Conservation (phyloP, 2,113 vertebrate genomes). For the Apodemus sylvaticus region DNA sequence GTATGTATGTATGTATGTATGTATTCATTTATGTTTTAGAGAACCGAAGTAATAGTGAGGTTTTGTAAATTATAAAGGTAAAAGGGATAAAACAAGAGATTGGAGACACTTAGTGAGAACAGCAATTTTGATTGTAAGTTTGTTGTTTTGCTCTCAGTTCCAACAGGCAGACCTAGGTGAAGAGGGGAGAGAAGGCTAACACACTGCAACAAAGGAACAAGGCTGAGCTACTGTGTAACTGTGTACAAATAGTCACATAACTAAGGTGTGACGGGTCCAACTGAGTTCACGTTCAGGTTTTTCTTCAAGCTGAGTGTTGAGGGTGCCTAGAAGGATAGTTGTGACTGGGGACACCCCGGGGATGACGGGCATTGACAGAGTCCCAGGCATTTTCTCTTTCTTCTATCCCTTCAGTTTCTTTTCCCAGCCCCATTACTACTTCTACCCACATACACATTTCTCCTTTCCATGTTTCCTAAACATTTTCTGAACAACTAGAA, state of each 20-base stretch:
- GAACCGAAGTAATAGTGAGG: not conserved
- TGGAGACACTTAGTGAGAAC: not conserved
- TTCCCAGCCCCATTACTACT: not conserved
- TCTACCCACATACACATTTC: not conserved
- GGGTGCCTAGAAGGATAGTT: not conserved
- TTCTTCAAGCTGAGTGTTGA: not conserved
- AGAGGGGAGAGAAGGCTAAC: not conserved
- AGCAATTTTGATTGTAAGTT: not conserved
- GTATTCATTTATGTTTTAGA: not conserved
- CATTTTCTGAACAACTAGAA: not conserved
- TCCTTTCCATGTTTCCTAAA: not conserved
- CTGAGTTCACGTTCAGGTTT: not conserved
- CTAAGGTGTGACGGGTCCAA: not conserved
- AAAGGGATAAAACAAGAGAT: not conserved
- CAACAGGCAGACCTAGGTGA: not conserved
- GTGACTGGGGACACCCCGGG: not conserved
- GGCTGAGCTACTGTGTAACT: not conserved
- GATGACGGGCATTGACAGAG: not conserved
- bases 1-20: not conserved
- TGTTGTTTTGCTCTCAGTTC: not conserved
- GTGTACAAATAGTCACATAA: not conserved
- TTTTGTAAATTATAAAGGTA: not conserved
- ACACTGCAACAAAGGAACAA: not conserved
- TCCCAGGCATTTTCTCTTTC: not conserved
- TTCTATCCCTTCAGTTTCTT: not conserved